Evolutionary conservation across 2,888 invertebrate genomes (phyloP).

Genomic region (Prionchulus punctatus): DNA sequence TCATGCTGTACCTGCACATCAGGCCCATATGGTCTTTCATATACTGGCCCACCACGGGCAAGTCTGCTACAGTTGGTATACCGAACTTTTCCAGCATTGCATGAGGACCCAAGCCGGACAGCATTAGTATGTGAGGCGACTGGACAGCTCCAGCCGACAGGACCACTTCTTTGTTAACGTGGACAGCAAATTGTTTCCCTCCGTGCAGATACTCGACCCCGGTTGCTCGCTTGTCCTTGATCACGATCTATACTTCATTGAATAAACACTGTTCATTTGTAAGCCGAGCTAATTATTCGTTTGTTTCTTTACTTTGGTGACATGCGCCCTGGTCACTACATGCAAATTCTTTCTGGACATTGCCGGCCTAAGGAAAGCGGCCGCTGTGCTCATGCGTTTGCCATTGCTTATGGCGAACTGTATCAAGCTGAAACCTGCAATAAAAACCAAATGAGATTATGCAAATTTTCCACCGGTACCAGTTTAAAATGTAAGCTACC

Average conservation of each 20-base stretch:
- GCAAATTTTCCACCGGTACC: too few species aligned
- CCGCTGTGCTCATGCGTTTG: background rate
- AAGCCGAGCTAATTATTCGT: too few species aligned
- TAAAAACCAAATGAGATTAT: too few species aligned
- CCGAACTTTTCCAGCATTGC: background rate
- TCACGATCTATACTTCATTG: too few species aligned
- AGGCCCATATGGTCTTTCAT: background rate
- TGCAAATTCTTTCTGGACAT: background rate
- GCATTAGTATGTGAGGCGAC: background rate
- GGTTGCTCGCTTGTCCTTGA: too few species aligned
- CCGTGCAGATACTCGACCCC: background rate
- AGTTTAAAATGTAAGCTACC: too few species aligned
- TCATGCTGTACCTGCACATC: too few species aligned
- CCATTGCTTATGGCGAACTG: background rate
- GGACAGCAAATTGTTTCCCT: too few species aligned
- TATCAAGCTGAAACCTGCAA: too few species aligned
- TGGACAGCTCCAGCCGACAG: background rate
- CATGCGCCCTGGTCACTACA: background rate
- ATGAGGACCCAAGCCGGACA: background rate
- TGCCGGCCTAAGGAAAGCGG: constrained; percentile 1
- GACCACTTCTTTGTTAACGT: background rate
- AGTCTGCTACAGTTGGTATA: background rate
- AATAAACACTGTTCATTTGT: too few species aligned
- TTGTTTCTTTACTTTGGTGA: background rate
- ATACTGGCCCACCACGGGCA: background rate